phyloP scores from a whole-genome alignment of 2,888 invertebrate genomes.

The Conistra vaccinii region DNA sequence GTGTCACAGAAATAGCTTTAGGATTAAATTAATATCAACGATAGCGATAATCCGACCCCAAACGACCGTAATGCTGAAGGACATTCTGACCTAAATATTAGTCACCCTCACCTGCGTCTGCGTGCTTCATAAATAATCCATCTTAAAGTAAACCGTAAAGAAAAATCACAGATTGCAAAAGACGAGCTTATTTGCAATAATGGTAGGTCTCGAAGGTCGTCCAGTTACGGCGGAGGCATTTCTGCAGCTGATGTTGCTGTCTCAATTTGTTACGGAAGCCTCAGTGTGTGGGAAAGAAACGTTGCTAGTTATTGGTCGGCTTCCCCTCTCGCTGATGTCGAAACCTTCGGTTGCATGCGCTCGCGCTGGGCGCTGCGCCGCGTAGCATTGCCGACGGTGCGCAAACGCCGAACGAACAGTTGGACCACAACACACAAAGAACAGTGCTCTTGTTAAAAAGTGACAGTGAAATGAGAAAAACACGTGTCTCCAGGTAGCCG shows the following conservation, averaged over 20 bases:
- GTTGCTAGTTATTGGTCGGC: constrained; percentile 68
- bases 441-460: constrained; percentile 78
- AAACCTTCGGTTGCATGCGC: constrained; percentile 86
- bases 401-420: constrained; percentile 78
- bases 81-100: constrained; percentile 31
- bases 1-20: constrained; percentile 18
- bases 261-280: constrained; percentile 64
- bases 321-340: constrained; percentile 83
- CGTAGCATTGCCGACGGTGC: constrained; percentile 69
- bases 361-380: constrained; percentile 72
- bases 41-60: constrained; percentile 13
- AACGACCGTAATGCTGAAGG: constrained; percentile 8
- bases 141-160: constrained; percentile 79
- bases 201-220: constrained; percentile 86
- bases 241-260: constrained; percentile 75
- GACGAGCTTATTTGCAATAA: constrained; percentile 86
- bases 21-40: constrained; percentile 20
- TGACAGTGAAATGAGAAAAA: constrained; percentile 80
- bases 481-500: constrained; percentile 58
- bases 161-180: constrained; percentile 85
- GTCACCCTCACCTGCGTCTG: constrained; percentile 24
- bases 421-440: constrained; percentile 77
- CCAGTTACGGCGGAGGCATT: constrained; percentile 76
- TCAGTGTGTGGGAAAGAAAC: constrained; percentile 78
- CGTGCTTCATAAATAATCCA: constrained; percentile 49